phyloP scores from a whole-genome alignment of 2,888 invertebrate genomes.

The Andricus quercusramuli region DNA sequence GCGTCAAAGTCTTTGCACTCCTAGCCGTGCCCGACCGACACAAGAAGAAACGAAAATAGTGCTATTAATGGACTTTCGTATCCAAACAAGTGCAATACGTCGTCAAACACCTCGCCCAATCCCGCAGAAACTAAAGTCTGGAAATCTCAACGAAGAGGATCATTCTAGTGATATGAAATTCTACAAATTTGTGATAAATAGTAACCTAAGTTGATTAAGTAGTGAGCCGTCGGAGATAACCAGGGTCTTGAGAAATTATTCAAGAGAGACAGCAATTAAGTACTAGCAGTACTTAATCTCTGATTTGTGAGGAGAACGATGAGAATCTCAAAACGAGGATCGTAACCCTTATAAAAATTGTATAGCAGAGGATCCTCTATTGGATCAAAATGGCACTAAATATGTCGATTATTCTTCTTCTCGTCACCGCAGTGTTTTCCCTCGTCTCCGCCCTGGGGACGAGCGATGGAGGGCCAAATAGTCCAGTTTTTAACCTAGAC shows the following conservation, averaged over 20 bases:
- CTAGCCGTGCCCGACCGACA: conserved; percentile 26
- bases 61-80: conserved; percentile 25
- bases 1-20: conserved; percentile 29
- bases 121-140: not conserved
- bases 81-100: conserved; percentile 16
- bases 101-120: not conserved
- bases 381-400: conserved; percentile 12
- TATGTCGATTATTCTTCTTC: not conserved
- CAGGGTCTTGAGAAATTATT: conserved; percentile 1
- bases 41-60: conserved; percentile 29
- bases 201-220: conserved; percentile 38
- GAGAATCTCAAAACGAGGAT: conserved; percentile 12
- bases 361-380: not conserved
- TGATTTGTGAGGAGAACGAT: not conserved
- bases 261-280: not conserved
- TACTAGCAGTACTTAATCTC: conserved; percentile 4
- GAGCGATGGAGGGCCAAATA: conserved; percentile 73
- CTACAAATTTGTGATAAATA: conserved; percentile 38
- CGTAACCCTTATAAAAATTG: not conserved
- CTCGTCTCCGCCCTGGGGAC: conserved; percentile 54
- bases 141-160: not conserved
- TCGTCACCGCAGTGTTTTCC: not conserved
- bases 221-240: not conserved
- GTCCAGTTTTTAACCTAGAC: conserved; percentile 79
- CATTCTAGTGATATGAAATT: conserved; percentile 39